A percentile compares a stretch with the other conserved stretches of the same genome.
Conservation (phyloP, 2,113 vertebrate species). For the Steatornis caripensis region DNA sequence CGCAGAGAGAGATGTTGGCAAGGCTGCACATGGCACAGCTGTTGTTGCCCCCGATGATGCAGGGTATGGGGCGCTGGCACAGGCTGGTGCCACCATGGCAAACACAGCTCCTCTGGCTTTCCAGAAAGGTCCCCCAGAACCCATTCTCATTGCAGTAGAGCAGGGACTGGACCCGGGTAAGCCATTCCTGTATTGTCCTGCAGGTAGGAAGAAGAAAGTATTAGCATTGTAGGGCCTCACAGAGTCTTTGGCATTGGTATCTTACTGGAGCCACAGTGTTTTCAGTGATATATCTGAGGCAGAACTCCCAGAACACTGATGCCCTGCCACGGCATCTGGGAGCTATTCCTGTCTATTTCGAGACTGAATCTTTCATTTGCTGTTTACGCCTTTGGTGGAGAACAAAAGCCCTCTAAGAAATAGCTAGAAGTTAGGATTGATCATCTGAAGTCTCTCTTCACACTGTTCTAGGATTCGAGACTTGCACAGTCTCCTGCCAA, state of each 20-base stretch:
- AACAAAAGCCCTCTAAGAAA: conserved; percentile 5
- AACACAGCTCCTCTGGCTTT: conserved; percentile 94
- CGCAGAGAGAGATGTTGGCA: conserved; percentile 97
- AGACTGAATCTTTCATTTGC: not conserved
- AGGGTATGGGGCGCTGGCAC: conserved; percentile 96
- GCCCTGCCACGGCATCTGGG: not conserved
- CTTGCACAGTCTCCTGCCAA: not conserved
- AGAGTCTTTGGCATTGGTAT: not conserved
- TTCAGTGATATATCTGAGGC: not conserved
- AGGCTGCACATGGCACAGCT: conserved; percentile 99
- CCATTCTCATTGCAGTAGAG: conserved; percentile 99
- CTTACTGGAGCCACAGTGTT: not conserved
- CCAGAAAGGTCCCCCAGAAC: conserved; percentile 97
- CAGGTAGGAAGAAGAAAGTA: not conserved
- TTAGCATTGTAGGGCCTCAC: not conserved
- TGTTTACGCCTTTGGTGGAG: not conserved
- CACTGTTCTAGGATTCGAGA: not conserved
- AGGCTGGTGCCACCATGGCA: conserved; percentile 93
- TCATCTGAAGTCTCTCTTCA: not conserved
- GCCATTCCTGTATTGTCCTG: conserved; percentile 98
- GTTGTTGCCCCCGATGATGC: conserved; percentile 97
- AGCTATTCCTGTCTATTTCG: not conserved
- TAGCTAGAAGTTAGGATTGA: not conserved
- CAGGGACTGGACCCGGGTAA: conserved; percentile 95
- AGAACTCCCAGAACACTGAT: not conserved